Evolutionary conservation across 2,113 vertebrate species (phyloP).

Genomic region (Laterallus jamaicensis): DNA sequence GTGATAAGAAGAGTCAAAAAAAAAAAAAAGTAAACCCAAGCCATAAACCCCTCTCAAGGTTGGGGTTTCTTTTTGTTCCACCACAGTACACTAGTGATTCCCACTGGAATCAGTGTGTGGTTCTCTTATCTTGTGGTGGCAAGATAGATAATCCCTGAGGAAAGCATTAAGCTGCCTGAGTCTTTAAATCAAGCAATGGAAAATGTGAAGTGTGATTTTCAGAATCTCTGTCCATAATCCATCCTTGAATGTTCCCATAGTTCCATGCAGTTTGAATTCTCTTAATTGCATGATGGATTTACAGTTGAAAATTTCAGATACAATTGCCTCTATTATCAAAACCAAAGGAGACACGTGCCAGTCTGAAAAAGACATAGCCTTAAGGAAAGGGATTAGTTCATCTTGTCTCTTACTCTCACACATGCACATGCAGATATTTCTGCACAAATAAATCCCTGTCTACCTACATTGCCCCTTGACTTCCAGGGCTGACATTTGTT

Average conservation of each 20-base stretch:
- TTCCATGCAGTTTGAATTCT: slow-evolving; percentile 49
- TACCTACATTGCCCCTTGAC: neutral
- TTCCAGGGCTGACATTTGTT: neutral
- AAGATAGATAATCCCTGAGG: neutral
- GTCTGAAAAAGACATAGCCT: slow-evolving; percentile 73
- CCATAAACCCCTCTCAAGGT: neutral
- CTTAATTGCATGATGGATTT: slow-evolving; percentile 63
- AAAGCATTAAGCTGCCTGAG: neutral
- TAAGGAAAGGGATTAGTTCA: slow-evolving; percentile 51
- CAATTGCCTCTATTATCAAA: slow-evolving; percentile 82
- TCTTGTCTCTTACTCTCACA: neutral
- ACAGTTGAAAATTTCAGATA: slow-evolving; percentile 73
- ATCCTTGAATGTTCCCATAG: slow-evolving; percentile 54
- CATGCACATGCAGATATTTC: neutral
- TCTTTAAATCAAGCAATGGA: neutral
- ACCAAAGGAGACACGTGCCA: slow-evolving; percentile 77
- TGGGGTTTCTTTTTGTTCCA: neutral
- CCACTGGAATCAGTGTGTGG: neutral
- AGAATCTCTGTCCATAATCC: slow-evolving; percentile 54
- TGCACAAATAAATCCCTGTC: neutral
- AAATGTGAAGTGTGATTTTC: slow-evolving; percentile 18
- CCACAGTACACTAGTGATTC: neutral
- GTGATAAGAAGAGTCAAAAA: slow-evolving; percentile 35
- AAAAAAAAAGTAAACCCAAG: neutral
- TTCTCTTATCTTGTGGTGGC: neutral